These are phyloP conservation scores for Beris morrisii DNA, from an alignment of 2,888 invertebrate species.

Conservation along the genomic window DNA sequence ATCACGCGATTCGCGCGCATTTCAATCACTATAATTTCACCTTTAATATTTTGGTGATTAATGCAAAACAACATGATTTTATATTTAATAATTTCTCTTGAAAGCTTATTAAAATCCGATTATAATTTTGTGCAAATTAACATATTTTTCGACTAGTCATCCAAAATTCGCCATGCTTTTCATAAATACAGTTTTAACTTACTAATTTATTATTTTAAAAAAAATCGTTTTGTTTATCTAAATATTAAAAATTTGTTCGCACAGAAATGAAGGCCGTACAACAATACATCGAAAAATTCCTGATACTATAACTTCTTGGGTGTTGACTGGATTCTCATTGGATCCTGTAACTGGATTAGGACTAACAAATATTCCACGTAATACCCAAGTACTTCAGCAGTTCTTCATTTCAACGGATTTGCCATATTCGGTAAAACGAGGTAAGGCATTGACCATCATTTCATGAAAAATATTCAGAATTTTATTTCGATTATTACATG, in stretches of 20 bases:
- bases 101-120: too few relatives aligned
- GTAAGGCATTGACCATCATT: conserved; percentile 67
- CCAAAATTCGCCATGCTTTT: too few relatives aligned
- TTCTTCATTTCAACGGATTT: conserved; percentile 86
- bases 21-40: too few relatives aligned
- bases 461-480: neutral
- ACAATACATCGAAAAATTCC: conserved; percentile 67
- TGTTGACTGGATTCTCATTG: conserved; percentile 80
- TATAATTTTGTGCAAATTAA: too few relatives aligned
- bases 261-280: conserved; percentile 61
- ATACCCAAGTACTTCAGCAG: conserved; percentile 75
- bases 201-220: too few relatives aligned
- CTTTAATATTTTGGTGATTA: too few relatives aligned
- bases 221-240: neutral
- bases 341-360: conserved; percentile 76
- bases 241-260: conserved; percentile 7
- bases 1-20: too few relatives aligned
- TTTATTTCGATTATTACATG: neutral
- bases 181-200: too few relatives aligned
- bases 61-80: too few relatives aligned
- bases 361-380: conserved; percentile 67
- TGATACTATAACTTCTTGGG: conserved; percentile 83
- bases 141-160: too few relatives aligned
- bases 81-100: too few relatives aligned
- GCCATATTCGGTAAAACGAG: conserved; percentile 85